phyloP scores from a whole-genome alignment of 2,888 invertebrate species.

The Melipona bicolor region DNA sequence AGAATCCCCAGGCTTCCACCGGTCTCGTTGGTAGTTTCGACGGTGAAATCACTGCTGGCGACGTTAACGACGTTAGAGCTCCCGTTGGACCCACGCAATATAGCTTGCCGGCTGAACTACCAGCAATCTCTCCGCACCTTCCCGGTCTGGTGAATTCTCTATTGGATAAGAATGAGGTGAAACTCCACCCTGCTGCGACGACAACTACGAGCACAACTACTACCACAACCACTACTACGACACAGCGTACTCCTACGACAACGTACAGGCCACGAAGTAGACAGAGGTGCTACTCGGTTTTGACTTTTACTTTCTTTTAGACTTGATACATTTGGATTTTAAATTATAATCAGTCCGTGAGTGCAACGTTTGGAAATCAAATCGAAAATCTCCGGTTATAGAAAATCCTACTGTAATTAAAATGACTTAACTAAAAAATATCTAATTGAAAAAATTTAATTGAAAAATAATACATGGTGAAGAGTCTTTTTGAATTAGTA shows the following conservation, averaged over 20 bases:
- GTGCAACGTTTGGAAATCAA: too few species aligned
- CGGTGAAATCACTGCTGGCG: slow-evolving; percentile 26
- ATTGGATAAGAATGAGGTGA: slow-evolving; percentile 82
- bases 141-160: slow-evolving; percentile 87
- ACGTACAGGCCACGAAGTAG: slow-evolving; percentile 76
- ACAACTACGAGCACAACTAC: slow-evolving; percentile 70
- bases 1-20: slow-evolving; percentile 6
- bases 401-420: background rate
- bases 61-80: slow-evolving; percentile 61
- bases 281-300: slow-evolving; percentile 67
- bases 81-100: slow-evolving; percentile 84
- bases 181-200: slow-evolving; percentile 70
- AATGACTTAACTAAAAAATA: background rate
- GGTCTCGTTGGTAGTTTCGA: slow-evolving; percentile 42
- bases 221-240: slow-evolving; percentile 69
- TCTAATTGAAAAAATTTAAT: background rate
- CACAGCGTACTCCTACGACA: slow-evolving; percentile 71
- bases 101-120: slow-evolving; percentile 86
- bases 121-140: slow-evolving; percentile 86
- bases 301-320: too few species aligned
- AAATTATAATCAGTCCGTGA: too few species aligned
- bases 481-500: background rate
- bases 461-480: background rate
- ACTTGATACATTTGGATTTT: too few species aligned
- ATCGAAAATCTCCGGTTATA: too few species aligned